Evolutionary conservation across 2,797 vertebrate species (phyloP).

Genomic region (Xenentodon cancila): DNA sequence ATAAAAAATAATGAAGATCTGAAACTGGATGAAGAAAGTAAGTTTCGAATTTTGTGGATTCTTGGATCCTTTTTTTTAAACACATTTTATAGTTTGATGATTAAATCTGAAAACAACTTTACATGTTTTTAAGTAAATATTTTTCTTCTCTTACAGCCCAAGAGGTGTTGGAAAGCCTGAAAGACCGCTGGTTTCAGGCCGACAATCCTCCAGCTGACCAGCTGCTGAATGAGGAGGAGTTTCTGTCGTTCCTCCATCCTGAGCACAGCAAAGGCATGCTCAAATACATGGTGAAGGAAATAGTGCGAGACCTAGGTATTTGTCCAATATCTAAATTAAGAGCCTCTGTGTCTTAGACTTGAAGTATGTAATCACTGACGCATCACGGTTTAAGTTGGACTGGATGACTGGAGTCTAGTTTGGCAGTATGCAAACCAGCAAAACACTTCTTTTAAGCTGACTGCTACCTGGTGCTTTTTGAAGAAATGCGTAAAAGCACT

Average conservation of each 20-base stretch:
- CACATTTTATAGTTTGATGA: too few species aligned
- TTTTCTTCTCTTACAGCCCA: slow-evolving; percentile 82
- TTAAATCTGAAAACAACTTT: too few species aligned
- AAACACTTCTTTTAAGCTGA: too few species aligned
- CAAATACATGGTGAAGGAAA: slow-evolving; percentile 97
- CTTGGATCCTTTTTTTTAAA: neutral
- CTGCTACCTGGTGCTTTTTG: too few species aligned
- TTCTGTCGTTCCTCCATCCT: slow-evolving; percentile 94
- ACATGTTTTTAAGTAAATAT: too few species aligned
- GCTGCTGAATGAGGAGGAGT: slow-evolving; percentile 91
- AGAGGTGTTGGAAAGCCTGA: slow-evolving; percentile 95
- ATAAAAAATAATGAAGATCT: slow-evolving; percentile 91
- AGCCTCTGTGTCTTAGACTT: neutral
- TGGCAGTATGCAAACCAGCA: too few species aligned
- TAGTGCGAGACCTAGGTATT: slow-evolving; percentile 91
- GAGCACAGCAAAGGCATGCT: slow-evolving; percentile 97
- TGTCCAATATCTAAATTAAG: neutral
- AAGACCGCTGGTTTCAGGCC: slow-evolving; percentile 97
- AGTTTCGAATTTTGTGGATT: slow-evolving; percentile 38
- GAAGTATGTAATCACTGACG: neutral
- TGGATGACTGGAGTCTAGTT: too few species aligned
- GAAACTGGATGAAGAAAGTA: slow-evolving; percentile 97
- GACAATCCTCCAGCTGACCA: slow-evolving; percentile 92
- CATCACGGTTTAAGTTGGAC: too few species aligned
- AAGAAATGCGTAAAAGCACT: too few species aligned